Base-by-base conservation (phyloP, 2,113 vertebrate species). In the Brienomyrus brachyistius region DNA sequence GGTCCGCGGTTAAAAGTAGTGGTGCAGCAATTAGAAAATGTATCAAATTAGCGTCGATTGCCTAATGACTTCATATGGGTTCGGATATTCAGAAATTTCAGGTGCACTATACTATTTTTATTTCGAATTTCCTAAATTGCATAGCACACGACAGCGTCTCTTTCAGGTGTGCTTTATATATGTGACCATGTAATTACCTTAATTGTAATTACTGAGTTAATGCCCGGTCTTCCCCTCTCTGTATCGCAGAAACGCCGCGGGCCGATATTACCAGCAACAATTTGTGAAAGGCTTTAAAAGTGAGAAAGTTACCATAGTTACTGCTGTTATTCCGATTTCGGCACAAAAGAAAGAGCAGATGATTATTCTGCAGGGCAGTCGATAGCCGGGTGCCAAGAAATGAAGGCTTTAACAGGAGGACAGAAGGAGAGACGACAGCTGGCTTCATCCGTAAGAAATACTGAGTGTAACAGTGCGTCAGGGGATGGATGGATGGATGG, bases 281-380 rank as follows among this genome's bases (percentile, higher is more conserved):
- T 40, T 40, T 40, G 40, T 40, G 40, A 27, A 86, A 87, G 23
- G 51, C 27, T n/a, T 54, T 87, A 45, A 82, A 77, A 54, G 70
- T 74, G 88, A 50, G 62, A 82, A 89, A 83, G 74, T 89, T 83
- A 43, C 88, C 88, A 89, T 89, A 52, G 88, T 54, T 89, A 89
- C 88, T n/a, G 50, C 31, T 52, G 70, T 54, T 82, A 83, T 45
- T n/a, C 50, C 9, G 27, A 31, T 54, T 56, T 87, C 50, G n/a
- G 31, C 66, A 54, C 47, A 89, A 89, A 80, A 89, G 52, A 89
- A 89, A 19, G 88, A 89, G 48, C 88, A 89, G 88, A 83, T 83
- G 88, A 89, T 48, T 89, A n/a, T 80, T 89, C 88, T 83, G 40
- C 48, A 50, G 70, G 88, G 88, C 19, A 52, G 48, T 43, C 70